Evolutionary conservation across 1,140 invertebrate genomes (phyloP).

Genomic region (Conus betulinus): DNA sequence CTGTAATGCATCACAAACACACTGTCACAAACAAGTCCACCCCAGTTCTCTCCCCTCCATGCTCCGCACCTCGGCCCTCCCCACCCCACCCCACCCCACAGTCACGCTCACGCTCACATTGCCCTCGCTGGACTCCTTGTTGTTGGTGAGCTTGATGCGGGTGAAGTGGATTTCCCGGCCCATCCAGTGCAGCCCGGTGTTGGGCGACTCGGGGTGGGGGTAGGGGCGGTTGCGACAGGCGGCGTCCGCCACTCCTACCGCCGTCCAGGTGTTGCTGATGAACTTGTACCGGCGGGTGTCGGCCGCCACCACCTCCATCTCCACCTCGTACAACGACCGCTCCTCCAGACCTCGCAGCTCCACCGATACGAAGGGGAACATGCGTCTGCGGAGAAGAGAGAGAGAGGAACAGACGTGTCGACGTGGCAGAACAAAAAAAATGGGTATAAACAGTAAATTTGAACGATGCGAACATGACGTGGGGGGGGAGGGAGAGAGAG

Average conservation of each 20-base stretch:
- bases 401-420: too few species aligned
- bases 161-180: constrained; percentile 94
- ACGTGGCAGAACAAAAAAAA: too few species aligned
- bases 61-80: too few species aligned
- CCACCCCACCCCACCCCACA: too few species aligned
- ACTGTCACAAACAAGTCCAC: neutral
- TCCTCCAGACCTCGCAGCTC: constrained; percentile 44
- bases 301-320: constrained; percentile 48
- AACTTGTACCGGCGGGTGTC: constrained; percentile 52
- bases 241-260: constrained; percentile 72
- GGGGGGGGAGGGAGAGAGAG: too few species aligned
- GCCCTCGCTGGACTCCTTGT: constrained; percentile 72
- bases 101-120: constrained; percentile 50
- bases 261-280: constrained; percentile 50
- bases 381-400: constrained; percentile 45
- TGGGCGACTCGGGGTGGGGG: constrained; percentile 94
- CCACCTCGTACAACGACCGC: constrained; percentile 36
- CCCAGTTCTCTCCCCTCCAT: neutral
- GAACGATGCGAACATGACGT: too few species aligned
- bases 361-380: constrained; percentile 55
- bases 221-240: constrained; percentile 85
- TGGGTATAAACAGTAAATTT: too few species aligned
- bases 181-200: constrained; percentile 96
- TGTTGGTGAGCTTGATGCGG: constrained; percentile 96
- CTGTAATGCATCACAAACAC: neutral